Conservation (phyloP, 1,140 invertebrate species). For the Brachionus plicatilis region DNA sequence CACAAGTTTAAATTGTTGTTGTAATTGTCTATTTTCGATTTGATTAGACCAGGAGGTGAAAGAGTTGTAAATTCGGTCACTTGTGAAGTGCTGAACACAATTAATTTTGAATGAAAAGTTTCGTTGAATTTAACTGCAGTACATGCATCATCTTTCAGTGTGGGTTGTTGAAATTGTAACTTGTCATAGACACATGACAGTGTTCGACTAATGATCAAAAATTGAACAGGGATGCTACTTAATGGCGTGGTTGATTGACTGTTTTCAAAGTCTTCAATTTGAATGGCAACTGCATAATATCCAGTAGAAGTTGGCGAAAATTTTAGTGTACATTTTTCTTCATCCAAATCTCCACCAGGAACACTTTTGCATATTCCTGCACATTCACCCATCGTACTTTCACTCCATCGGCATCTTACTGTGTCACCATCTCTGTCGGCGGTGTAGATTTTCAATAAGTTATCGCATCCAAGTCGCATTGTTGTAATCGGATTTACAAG, state of each 20-base stretch:
- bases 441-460: neutral
- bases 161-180: neutral
- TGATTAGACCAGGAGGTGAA: neutral
- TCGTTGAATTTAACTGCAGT: neutral
- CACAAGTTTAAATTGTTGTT: neutral
- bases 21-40: neutral
- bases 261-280: neutral
- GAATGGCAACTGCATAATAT: slow-evolving; percentile 7
- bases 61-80: neutral
- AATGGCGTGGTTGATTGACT: neutral
- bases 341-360: neutral
- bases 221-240: neutral
- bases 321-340: neutral
- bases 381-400: neutral
- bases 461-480: neutral
- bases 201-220: neutral
- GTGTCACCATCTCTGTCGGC: neutral
- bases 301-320: neutral
- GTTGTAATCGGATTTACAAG: neutral
- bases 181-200: neutral
- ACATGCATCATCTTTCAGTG: neutral
- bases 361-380: neutral
- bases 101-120: neutral
- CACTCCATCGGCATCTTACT: neutral
- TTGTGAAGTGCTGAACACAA: neutral